These are phyloP conservation scores for Nasonia oneida DNA, from an alignment of 2,888 invertebrate genomes.

Conservation along the genomic window DNA sequence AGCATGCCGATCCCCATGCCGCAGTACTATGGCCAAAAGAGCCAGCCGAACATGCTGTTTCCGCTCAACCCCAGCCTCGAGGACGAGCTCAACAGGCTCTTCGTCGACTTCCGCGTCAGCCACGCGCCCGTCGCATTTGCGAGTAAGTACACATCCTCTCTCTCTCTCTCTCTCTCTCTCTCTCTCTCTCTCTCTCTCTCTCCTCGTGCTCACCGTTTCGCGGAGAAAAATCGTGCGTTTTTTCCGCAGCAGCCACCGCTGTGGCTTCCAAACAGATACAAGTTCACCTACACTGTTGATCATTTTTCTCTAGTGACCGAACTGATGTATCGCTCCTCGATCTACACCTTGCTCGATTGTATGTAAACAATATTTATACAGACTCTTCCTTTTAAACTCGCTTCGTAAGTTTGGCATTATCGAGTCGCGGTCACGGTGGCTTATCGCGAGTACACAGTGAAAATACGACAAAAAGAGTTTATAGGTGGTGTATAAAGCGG, in stretches of 20 bases:
- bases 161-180: too few relatives aligned
- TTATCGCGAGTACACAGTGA: too few relatives aligned
- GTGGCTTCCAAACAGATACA: too few relatives aligned
- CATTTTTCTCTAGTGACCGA: not conserved
- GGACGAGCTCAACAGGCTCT: constrained; percentile 73
- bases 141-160: constrained; percentile 30
- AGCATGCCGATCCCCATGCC: not conserved
- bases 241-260: too few relatives aligned
- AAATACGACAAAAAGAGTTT: too few relatives aligned
- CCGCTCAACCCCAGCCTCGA: constrained; percentile 74
- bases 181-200: too few relatives aligned
- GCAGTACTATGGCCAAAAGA: not conserved
- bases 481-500: not conserved
- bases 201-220: too few relatives aligned
- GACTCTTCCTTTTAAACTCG: constrained; percentile 1
- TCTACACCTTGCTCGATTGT: constrained; percentile 1
- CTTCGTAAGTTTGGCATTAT: too few relatives aligned
- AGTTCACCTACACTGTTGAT: not conserved
- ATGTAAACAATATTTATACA: constrained; percentile 6
- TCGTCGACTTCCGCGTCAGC: constrained; percentile 58
- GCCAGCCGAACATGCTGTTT: constrained; percentile 63
- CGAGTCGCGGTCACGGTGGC: not conserved
- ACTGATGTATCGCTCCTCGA: not conserved
- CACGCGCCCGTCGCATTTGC: not conserved
- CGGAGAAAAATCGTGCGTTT: too few relatives aligned